A percentile compares a stretch with the other conserved stretches of the same genome.
These are phyloP conservation scores for Cydia amplana DNA, from an alignment of 1,140 invertebrate species.

Conservation along the genomic window DNA sequence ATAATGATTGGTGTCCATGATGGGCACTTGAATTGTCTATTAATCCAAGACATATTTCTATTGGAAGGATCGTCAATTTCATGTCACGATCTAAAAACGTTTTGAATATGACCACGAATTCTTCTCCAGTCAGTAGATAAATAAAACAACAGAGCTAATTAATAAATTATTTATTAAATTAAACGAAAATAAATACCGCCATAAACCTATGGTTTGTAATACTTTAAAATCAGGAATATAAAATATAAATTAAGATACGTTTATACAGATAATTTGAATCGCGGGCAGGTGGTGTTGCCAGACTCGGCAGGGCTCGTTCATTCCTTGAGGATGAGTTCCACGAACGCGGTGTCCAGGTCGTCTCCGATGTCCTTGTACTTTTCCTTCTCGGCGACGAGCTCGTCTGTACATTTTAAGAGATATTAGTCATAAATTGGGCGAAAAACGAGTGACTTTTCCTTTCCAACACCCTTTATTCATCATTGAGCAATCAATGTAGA, in stretches of 20 bases:
- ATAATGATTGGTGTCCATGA: too few relatives aligned
- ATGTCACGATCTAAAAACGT: too few relatives aligned
- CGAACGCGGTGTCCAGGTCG: constrained; percentile 98
- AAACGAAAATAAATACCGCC: constrained; percentile 77
- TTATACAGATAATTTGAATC: constrained; percentile 64
- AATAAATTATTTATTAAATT: constrained; percentile 77
- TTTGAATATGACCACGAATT: too few relatives aligned
- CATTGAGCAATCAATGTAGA: not conserved
- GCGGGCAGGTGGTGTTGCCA: constrained; percentile 51
- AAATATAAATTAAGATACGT: constrained; percentile 71
- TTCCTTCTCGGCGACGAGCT: constrained; percentile 98
- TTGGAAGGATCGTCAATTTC: too few relatives aligned
- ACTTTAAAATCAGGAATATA: constrained; percentile 72
- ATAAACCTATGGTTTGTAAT: constrained; percentile 69
- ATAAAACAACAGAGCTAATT: constrained; percentile 54
- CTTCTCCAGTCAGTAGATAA: constrained; percentile 30
- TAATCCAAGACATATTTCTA: too few relatives aligned
- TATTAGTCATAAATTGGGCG: not conserved
- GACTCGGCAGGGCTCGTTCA: constrained; percentile 43
- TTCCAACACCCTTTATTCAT: not conserved
- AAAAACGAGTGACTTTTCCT: not conserved
- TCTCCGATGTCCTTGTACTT: constrained; percentile 99
- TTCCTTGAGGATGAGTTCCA: constrained; percentile 92
- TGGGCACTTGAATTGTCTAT: too few relatives aligned
- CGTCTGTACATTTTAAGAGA: constrained; percentile 87